phyloP scores from a whole-genome alignment of 2,113 vertebrate species.

The Tinamus guttatus region DNA sequence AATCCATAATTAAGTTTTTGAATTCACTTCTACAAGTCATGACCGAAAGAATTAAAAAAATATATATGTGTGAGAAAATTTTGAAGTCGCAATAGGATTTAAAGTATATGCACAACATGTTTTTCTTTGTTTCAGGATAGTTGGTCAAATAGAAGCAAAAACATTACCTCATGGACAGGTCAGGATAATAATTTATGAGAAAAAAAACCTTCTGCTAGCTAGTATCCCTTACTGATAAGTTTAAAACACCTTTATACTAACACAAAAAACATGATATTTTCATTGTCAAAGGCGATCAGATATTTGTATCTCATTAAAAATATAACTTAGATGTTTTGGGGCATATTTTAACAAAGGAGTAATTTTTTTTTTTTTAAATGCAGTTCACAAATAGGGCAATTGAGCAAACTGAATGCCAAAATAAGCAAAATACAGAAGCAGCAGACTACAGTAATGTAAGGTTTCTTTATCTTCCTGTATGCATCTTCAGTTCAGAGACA shows the following conservation, averaged over 20 bases:
- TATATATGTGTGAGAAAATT: accelerated
- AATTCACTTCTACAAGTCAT: background rate
- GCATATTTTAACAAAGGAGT: background rate
- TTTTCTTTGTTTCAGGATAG: background rate
- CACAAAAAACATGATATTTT: background rate
- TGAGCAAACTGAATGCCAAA: background rate
- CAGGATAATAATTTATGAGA: background rate
- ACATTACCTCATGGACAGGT: background rate
- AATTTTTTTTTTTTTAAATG: background rate
- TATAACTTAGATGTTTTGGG: background rate
- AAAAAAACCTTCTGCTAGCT: background rate
- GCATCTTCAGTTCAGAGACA: background rate
- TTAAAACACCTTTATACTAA: background rate
- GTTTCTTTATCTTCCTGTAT: background rate
- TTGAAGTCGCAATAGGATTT: background rate
- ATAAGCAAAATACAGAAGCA: background rate
- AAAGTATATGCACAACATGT: background rate
- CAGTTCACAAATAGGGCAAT: background rate
- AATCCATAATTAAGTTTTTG: background rate
- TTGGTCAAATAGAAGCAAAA: background rate
- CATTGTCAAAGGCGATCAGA: background rate
- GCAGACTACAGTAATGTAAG: background rate
- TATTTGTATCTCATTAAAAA: background rate
- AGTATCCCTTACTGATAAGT: background rate
- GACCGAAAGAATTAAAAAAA: background rate